Base-by-base conservation (phyloP, 2,888 invertebrate species). In the Meghimatium bilineatum region DNA sequence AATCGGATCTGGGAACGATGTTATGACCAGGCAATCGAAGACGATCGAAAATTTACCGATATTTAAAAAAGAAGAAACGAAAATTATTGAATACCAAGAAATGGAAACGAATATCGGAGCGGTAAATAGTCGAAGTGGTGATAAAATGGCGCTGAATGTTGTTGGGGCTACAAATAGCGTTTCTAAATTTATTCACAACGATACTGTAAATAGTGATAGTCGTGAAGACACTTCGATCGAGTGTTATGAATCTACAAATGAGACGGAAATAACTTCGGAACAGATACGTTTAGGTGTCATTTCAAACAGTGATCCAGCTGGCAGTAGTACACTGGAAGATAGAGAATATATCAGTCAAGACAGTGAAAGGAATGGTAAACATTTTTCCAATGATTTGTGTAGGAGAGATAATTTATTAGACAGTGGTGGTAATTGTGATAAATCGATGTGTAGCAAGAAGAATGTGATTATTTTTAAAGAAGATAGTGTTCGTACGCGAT, bases 201-300 rank as follows among this genome's bases (percentile, higher is more conserved):
- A 29, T 29, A 23, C 49, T 44, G 67, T 17, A 78, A 66, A 78
- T 67, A 66, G 29, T 8, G 44, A 49, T 44, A 44, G 20, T 49
- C 26, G 32, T 17, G 78, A 78, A 29, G 49, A 78, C 29, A 44
- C n/a, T 17, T 63, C 38, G 67, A 78, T n/a, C 29, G 44, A n/a
- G 8, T 20, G 23, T 32, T 32, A 17, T 8, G 23, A 66, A 67
- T 78, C 78, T 17, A 78, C 67, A 78, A 38, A 44, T 67, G 49
- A 2, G 23, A 29, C 3, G 38, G 10, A 34, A 67, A 44, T 67
- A 29, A 49, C 67, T 67, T 32, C 38, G 32, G 49, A 67, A 5
- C 29, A 8, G 23, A 49, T 32, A 29, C 29, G 6, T n/a, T 6
- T 66, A 20, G 20, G 23, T 26, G 29, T 23, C 12, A 49, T 44